Percentiles rank a stretch among this genome's conserved stretches.
Conservation (phyloP, 2,113 vertebrate species). For the Alosa alosa region DNA sequence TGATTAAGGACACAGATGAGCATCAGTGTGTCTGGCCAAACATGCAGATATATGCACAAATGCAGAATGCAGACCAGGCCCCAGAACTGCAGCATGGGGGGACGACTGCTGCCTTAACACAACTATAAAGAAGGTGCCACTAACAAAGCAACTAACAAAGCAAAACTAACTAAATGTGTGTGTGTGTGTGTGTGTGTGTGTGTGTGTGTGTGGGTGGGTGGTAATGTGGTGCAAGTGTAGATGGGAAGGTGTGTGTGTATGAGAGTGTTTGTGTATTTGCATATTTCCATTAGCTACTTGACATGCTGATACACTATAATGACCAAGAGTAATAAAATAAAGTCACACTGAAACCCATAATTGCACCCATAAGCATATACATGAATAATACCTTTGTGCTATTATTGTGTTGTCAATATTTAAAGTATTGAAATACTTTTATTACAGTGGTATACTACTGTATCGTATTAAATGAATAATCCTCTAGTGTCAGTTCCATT, state of each 20-base stretch:
- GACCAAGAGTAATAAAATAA: not conserved
- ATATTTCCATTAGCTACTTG: not conserved
- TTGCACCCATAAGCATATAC: too few relatives aligned
- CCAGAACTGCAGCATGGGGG: not conserved
- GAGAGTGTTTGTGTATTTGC: not conserved
- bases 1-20: slow-evolving; percentile 81
- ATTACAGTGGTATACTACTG: not conserved
- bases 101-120: not conserved
- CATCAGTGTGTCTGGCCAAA: slow-evolving; percentile 76
- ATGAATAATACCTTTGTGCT: not conserved
- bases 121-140: not conserved
- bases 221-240: slow-evolving; percentile 57
- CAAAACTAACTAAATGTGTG: not conserved
- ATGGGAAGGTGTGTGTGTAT: slow-evolving; percentile 47
- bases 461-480: not conserved
- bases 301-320: not conserved
- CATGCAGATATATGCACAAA: slow-evolving; percentile 79
- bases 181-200: slow-evolving; percentile 13
- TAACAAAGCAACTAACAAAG: not conserved
- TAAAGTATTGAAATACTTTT: not conserved
- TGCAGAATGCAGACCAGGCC: slow-evolving; percentile 60
- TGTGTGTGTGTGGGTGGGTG: slow-evolving; percentile 46
- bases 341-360: not conserved
- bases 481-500: not conserved
- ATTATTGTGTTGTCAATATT: not conserved